Evolutionary conservation across 35 echinoderm and acorn worm genomes (phyloP).

Genomic region (Ophiothrix spiculata): DNA sequence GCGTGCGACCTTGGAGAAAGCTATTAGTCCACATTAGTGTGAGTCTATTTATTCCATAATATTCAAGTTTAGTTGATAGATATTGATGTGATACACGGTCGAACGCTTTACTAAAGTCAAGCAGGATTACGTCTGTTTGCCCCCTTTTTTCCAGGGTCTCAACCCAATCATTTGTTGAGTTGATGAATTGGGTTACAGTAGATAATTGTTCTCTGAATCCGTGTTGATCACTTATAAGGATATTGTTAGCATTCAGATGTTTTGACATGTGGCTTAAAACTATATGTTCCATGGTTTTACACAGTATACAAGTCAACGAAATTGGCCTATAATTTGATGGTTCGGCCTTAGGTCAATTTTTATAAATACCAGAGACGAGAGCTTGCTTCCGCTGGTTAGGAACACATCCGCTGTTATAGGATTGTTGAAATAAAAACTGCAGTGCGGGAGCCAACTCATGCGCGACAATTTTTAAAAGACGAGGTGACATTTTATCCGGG

Average conservation of each 20-base stretch:
- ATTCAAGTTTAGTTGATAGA: too few relatives aligned
- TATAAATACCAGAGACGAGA: neutral
- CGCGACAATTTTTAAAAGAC: neutral
- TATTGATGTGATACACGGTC: too few relatives aligned
- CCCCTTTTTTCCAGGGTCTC: too few relatives aligned
- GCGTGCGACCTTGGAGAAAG: too few relatives aligned
- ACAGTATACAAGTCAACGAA: constrained; percentile 33
- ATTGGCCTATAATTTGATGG: constrained; percentile 47
- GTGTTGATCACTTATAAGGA: too few relatives aligned
- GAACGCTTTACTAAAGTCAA: too few relatives aligned
- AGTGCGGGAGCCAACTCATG: constrained; percentile 12
- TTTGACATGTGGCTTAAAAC: constrained; percentile 20
- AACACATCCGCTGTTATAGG: neutral
- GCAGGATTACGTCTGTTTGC: too few relatives aligned
- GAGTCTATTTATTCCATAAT: too few relatives aligned
- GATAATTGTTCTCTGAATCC: too few relatives aligned
- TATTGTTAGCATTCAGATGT: constrained; percentile 24
- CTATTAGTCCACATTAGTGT: too few relatives aligned
- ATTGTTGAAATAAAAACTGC: constrained; percentile 28
- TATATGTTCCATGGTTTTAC: constrained; percentile 51
- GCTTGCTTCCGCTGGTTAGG: constrained; percentile 37
- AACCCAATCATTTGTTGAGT: too few relatives aligned
- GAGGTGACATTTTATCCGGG: constrained; percentile 23
- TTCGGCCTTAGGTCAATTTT: constrained; percentile 29
- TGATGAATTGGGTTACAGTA: too few relatives aligned